Evolutionary conservation across 2,797 vertebrate genomes (phyloP).

Genomic region (Myiotriccus ornatus): DNA sequence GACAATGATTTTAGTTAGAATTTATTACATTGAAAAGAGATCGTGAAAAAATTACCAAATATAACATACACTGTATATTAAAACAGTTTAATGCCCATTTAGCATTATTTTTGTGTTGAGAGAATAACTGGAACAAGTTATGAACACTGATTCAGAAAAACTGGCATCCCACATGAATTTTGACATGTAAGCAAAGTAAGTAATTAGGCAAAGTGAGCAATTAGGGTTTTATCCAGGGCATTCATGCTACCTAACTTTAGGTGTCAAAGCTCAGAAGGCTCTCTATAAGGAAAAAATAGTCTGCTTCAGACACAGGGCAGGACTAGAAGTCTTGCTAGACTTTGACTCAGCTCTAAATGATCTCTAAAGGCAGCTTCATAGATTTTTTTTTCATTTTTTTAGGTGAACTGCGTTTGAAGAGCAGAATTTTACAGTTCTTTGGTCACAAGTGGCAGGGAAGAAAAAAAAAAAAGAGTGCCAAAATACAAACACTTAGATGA

Average conservation of each 20-base stretch:
- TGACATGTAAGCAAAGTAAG: background rate
- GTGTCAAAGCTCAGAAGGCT: background rate
- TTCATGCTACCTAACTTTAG: background rate
- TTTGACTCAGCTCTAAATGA: background rate
- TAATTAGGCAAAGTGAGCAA: too few relatives aligned
- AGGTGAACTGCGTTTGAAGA: background rate
- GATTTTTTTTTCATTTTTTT: background rate
- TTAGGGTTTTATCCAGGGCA: background rate
- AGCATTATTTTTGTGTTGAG: background rate
- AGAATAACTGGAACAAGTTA: background rate
- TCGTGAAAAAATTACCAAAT: background rate
- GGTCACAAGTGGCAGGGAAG: background rate
- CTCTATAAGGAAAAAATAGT: background rate
- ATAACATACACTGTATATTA: background rate
- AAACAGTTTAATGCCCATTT: background rate
- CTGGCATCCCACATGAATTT: background rate
- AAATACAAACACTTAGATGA: background rate
- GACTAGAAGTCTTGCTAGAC: background rate
- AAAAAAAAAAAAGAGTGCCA: background rate
- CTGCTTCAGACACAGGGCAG: background rate
- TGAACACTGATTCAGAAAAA: background rate
- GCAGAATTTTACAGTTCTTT: background rate
- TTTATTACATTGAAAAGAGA: background rate
- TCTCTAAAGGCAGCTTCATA: background rate
- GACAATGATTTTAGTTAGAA: constrained; percentile 63